Evolutionary conservation across 1,140 invertebrate genomes (phyloP), one percentile per base, ranked within the genome.

Genomic region (Dendrolimus punctatus): DNA sequence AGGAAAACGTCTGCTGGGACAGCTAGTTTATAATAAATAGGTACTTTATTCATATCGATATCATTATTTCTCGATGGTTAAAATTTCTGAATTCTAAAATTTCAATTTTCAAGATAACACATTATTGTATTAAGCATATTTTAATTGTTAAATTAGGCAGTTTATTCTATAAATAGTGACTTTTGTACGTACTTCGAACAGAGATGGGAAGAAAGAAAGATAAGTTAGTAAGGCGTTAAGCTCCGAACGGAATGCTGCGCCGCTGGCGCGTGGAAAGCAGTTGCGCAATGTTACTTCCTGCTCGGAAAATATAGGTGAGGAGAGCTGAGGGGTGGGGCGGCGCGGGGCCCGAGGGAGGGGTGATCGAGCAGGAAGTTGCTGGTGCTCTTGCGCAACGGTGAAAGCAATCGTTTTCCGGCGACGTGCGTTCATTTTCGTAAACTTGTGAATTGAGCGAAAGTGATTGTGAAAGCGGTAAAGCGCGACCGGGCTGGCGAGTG

Each of bases 391-490:
- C 75, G 73, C 70, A 85, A 81, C 58, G 60, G 77, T 70, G 79
- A 85, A 82, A 85, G 81, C 71, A 60, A 55, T 39, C 64, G 74
- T 76, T 82, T 82, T 85, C 78, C 79, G 79, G 67, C 68, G 76
- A 64, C 71, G 71, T 65, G 64, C 70, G 74, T 77, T 80, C 75
- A 77, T 85, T 84, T 85, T 82, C 74, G 79, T 82, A 71, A 81
- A 82, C 72, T 79, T 82, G 81, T 76, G 76, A 81, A 85, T 78
- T 75, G 69, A 81, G 73, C 79, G 81, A 82, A 85, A 82, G 81
- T 71, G 62, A 73, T 72, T 57, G 68, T 71, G 78, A 80, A 79
- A 79, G 74, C 5, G 38, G 40, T 44, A 48, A 6, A 53, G 44
- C 53, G 38, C 2, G 45, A 46, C 23, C 1, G 1, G 38, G 38